A percentile compares a stretch with the other conserved stretches of the same genome.
phyloP scores from a whole-genome alignment of 2,888 invertebrate species.

The Blastobasis lacticolella region DNA sequence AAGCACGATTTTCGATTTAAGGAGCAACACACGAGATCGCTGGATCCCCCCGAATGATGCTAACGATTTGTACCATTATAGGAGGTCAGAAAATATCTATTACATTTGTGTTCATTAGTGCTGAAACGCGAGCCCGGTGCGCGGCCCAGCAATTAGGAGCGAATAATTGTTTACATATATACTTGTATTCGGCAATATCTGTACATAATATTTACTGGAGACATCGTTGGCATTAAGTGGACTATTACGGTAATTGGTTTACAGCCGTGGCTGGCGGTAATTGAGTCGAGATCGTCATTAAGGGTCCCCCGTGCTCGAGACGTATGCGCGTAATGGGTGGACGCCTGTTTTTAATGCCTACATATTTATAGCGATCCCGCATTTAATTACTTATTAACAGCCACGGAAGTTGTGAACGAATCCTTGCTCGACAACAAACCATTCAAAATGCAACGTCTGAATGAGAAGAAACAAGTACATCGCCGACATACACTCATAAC shows the following conservation, averaged over 20 bases:
- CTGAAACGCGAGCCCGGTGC: slow-evolving; percentile 45
- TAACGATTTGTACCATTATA: slow-evolving; percentile 42
- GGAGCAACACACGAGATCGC: neutral
- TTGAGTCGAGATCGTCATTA: slow-evolving; percentile 43
- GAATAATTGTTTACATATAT: slow-evolving; percentile 67
- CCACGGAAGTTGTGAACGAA: too few relatives aligned
- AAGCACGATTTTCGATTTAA: slow-evolving; percentile 4
- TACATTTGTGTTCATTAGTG: slow-evolving; percentile 68
- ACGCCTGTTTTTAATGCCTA: slow-evolving; percentile 2
- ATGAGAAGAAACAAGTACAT: too few relatives aligned
- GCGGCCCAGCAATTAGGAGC: slow-evolving; percentile 56
- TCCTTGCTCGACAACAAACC: too few relatives aligned
- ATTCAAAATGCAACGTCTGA: too few relatives aligned
- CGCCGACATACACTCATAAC: too few relatives aligned
- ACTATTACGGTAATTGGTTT: slow-evolving; percentile 61
- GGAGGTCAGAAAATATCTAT: slow-evolving; percentile 67
- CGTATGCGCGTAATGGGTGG: slow-evolving; percentile 3
- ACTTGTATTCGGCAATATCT: slow-evolving; percentile 50
- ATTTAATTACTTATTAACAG: too few relatives aligned
- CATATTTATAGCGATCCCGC: too few relatives aligned
- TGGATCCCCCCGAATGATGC: slow-evolving; percentile 24
- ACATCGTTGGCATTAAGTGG: slow-evolving; percentile 51
- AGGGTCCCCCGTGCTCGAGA: slow-evolving; percentile 18
- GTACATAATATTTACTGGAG: slow-evolving; percentile 52
- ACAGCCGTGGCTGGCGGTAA: slow-evolving; percentile 39